These are phyloP conservation scores for Rissa tridactyla DNA, from an alignment of 2,113 vertebrate genomes.

Conservation along the genomic window DNA sequence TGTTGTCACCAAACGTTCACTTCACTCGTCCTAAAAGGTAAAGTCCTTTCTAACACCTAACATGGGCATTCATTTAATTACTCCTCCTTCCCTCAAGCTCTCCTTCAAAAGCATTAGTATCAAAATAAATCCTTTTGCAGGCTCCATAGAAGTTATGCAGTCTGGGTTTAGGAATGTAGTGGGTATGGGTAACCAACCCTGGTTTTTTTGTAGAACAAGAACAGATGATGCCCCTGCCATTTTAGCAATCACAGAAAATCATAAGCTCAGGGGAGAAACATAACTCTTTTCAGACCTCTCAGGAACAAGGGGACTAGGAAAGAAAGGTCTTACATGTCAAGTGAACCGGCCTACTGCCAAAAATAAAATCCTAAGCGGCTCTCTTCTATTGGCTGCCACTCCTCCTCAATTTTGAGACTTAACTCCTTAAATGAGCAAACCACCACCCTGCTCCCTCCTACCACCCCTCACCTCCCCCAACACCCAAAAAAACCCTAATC, in stretches of 20 bases:
- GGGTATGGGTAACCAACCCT: not conserved
- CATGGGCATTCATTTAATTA: not conserved
- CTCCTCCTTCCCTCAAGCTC: not conserved
- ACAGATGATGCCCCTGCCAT: not conserved
- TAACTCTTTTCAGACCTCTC: not conserved
- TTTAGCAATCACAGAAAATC: not conserved
- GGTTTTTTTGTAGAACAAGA: not conserved
- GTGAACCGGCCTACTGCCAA: not conserved
- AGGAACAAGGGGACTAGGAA: not conserved
- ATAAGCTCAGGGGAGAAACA: not conserved
- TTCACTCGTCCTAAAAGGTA: not conserved
- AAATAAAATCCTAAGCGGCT: not conserved
- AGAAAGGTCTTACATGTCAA: not conserved
- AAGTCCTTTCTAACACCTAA: not conserved
- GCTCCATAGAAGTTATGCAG: not conserved
- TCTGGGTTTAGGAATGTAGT: not conserved
- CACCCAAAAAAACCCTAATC: not conserved
- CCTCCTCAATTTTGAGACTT: not conserved
- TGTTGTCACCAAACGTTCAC: not conserved
- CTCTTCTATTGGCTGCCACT: not conserved
- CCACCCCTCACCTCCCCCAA: rapidly evolving
- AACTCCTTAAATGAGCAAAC: not conserved
- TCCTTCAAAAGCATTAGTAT: not conserved
- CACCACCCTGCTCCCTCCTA: not conserved
- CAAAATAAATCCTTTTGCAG: not conserved